Percentiles rank a stretch among this genome's conserved stretches.
Evolutionary conservation across 2,888 invertebrate genomes (phyloP).

Genomic region (Campaea margaritaria): DNA sequence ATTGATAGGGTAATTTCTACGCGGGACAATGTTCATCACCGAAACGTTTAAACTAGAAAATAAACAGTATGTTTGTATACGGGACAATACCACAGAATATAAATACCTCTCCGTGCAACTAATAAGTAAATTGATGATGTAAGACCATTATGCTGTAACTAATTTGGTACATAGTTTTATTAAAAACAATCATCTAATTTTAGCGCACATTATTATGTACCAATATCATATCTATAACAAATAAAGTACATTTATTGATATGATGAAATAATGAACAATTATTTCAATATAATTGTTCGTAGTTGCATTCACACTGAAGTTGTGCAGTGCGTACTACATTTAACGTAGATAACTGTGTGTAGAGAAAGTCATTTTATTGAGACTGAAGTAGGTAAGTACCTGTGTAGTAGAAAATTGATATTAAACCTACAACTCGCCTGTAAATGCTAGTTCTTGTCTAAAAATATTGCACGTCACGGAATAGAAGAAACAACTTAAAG

Average conservation of each 20-base stretch:
- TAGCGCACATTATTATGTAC: not conserved
- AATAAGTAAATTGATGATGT: too few relatives aligned
- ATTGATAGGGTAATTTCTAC: too few relatives aligned
- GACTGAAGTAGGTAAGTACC: constrained; percentile 16
- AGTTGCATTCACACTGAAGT: not conserved
- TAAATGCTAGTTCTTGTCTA: not conserved
- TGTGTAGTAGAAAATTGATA: constrained; percentile 12
- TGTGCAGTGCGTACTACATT: not conserved
- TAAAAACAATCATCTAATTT: too few relatives aligned
- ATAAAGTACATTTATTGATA: constrained; percentile 7
- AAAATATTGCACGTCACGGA: not conserved
- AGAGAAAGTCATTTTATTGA: constrained; percentile 23
- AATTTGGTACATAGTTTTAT: too few relatives aligned
- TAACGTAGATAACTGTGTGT: constrained; percentile 14
- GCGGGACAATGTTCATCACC: too few relatives aligned
- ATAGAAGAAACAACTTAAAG: too few relatives aligned
- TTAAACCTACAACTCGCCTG: too few relatives aligned
- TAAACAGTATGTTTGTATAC: too few relatives aligned
- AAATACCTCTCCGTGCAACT: too few relatives aligned
- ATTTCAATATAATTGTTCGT: constrained; percentile 2
- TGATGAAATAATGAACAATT: constrained; percentile 16
- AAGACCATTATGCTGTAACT: too few relatives aligned
- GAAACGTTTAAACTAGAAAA: too few relatives aligned
- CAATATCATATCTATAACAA: not conserved
- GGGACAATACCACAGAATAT: too few relatives aligned